Evolutionary conservation across 2,113 vertebrate genomes (phyloP).

Genomic region (Hemiscyllium ocellatum): DNA sequence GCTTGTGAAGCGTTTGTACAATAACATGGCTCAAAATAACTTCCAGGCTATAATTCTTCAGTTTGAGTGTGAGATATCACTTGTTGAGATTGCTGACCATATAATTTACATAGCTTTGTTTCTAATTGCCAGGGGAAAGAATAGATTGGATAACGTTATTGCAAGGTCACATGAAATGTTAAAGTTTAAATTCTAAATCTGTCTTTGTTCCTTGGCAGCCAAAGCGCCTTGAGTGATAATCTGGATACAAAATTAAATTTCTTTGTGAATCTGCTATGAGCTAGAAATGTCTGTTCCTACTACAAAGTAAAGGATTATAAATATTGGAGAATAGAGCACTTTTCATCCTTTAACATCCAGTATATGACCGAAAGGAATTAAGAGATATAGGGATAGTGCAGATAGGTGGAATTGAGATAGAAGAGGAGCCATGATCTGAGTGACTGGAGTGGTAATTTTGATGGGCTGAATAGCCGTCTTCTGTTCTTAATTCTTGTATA

Average conservation of each 20-base stretch:
- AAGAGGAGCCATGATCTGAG: neutral
- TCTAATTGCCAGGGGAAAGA: neutral
- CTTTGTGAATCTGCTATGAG: neutral
- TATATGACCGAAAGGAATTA: neutral
- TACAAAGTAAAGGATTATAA: neutral
- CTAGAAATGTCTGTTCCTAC: neutral
- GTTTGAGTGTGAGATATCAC: neutral
- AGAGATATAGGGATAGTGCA: neutral
- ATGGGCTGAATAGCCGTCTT: neutral
- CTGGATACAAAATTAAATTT: slow-evolving; percentile 20
- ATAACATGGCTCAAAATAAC: neutral
- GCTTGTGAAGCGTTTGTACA: neutral
- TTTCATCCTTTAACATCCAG: neutral
- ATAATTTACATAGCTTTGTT: neutral
- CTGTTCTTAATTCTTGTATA: neutral
- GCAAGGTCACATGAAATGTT: neutral
- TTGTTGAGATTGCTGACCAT: neutral
- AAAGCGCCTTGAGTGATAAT: slow-evolving; percentile 19
- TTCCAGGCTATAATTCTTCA: neutral
- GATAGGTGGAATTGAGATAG: neutral
- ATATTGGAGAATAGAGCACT: neutral
- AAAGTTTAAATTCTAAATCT: slow-evolving; percentile 24
- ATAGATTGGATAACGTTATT: neutral
- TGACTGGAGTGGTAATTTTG: neutral
- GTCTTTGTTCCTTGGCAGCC: neutral